A percentile compares a stretch with the other conserved stretches of the same genome.
Evolutionary conservation across 1,140 invertebrate genomes (phyloP).

Genomic region (Drosophila parvula): DNA sequence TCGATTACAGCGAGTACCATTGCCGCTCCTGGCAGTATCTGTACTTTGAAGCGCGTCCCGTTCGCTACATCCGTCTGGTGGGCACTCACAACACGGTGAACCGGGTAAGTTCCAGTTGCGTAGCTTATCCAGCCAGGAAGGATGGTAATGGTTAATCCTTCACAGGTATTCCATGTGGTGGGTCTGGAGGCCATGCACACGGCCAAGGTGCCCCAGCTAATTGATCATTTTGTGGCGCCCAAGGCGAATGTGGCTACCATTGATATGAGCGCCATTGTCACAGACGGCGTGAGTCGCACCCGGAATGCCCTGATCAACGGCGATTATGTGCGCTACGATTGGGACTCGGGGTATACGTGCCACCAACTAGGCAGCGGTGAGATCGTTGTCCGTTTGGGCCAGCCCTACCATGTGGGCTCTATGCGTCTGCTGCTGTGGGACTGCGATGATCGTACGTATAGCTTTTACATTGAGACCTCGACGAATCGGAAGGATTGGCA

Average conservation of each 20-base stretch:
- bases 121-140: too few species aligned
- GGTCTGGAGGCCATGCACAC: conserved; percentile 95
- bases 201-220: conserved; percentile 89
- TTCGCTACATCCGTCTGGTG: conserved; percentile 94
- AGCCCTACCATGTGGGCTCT: conserved; percentile 96
- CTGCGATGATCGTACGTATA: conserved; percentile 98
- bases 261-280: conserved; percentile 94
- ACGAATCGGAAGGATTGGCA: conserved; percentile 96
- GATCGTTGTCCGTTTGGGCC: conserved; percentile 97
- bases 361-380: conserved; percentile 98
- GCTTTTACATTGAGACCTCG: conserved; percentile 98
- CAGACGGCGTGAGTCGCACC: conserved; percentile 96
- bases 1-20: conserved; percentile 95
- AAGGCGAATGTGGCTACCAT: conserved; percentile 96
- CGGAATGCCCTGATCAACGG: conserved; percentile 98
- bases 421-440: conserved; percentile 98
- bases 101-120: conserved; percentile 85
- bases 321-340: conserved; percentile 97
- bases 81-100: conserved; percentile 98
- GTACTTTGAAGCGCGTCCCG: conserved; percentile 95
- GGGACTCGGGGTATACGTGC: conserved; percentile 98
- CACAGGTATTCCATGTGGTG: conserved; percentile 95
- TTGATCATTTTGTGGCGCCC: conserved; percentile 93
- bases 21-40: conserved; percentile 98
- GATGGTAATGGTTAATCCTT: too few species aligned